Evolutionary conservation across 2,888 invertebrate genomes (phyloP), one percentile per base, ranked within the genome.

Genomic region (Xanthorhoe spadicearia): DNA sequence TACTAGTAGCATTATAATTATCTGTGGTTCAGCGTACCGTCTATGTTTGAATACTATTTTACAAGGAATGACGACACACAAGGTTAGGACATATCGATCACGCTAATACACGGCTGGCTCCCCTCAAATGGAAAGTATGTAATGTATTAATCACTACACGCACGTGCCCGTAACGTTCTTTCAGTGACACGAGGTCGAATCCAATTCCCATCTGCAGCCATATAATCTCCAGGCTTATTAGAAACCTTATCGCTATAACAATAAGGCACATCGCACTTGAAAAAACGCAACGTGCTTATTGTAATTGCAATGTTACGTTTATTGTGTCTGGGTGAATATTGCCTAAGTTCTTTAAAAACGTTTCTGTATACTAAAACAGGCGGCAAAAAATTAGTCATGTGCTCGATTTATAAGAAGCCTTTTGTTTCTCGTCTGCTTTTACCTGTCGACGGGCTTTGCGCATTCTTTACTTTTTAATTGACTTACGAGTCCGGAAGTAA

Each of bases 151-250:
- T 83, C 83, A 81, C 77, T 75, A 71, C 75, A 75, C 79, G 78
- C 88, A 88, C 89, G 88, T 89, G 90, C 74, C 73, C 74, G 68
- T 86, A 87, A 85, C 81, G 86, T 85, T 85, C 87, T 87, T 88
- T 83, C 85, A 85, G 83, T 87, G 87, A 88, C 88, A 85, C 79
- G 80, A 76, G 72, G 79, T 82, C 77, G 82, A 88, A 88, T 85
- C 88, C 88, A 84, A 88, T 86, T 85, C 84, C 77, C 82, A 83
- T 80, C 78, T 78, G 76, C 88, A 90, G 89, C 90, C 90, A 85
- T 90, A 90, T 81, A 89, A 89, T 82, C 74, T 77, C 82, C 77
- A 76, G 75, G 75, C 79, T 74, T 68, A 88, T 80, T 87, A 70
- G 86, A 88, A 89, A 87, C 89, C 89, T 80, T 91, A 89, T 79